A percentile compares a stretch with the other conserved stretches of the same genome.
phyloP scores from a whole-genome alignment of 1,140 invertebrate genomes.

The Diabrotica undecimpunctata region DNA sequence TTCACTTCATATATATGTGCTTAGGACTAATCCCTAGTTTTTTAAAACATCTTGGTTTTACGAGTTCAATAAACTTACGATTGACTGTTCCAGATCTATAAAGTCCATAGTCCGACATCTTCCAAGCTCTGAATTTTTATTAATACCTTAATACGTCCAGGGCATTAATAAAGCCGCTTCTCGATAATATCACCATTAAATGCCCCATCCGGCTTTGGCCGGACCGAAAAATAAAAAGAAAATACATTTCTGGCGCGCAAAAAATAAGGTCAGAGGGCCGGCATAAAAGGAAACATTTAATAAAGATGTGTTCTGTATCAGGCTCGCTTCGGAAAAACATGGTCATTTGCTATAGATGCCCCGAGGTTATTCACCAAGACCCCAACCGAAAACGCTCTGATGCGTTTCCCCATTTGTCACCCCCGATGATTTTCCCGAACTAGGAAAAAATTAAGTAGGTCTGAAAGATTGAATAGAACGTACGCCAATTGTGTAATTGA shows the following conservation, averaged over 20 bases:
- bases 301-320: slow-evolving; percentile 1
- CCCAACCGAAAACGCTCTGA: background rate
- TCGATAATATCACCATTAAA: too few species aligned
- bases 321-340: background rate
- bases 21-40: too few species aligned
- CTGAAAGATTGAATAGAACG: background rate
- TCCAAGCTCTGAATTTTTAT: too few species aligned
- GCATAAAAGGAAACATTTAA: background rate
- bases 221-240: background rate
- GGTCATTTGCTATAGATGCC: background rate
- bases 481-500: background rate
- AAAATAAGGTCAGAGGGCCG: background rate
- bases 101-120: too few species aligned
- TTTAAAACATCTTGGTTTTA: too few species aligned
- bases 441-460: slow-evolving; percentile 1
- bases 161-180: too few species aligned
- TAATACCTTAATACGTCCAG: too few species aligned
- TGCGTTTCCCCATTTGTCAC: background rate
- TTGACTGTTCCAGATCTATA: too few species aligned
- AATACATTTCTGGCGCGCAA: background rate
- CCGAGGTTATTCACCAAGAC: background rate
- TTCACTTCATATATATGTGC: too few species aligned
- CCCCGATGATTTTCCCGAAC: background rate
- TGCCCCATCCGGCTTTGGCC: background rate
- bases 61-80: too few species aligned